A percentile compares a stretch with the other conserved stretches of the same genome.
These are phyloP conservation scores for Yoshiicerus persimilis DNA, from an alignment of 1,140 invertebrate genomes.

Conservation along the genomic window DNA sequence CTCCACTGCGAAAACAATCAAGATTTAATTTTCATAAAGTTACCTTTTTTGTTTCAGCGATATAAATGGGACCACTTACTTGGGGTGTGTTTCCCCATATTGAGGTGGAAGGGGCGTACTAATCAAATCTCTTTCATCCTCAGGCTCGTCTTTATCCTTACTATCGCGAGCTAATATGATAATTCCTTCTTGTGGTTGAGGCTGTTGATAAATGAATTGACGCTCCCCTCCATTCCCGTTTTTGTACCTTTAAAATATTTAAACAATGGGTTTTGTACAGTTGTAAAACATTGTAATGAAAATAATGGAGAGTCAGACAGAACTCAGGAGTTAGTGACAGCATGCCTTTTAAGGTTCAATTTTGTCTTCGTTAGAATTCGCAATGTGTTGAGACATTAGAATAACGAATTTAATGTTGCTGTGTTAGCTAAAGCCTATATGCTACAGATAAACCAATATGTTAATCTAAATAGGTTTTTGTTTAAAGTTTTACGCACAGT, in stretches of 20 bases:
- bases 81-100: slow-evolving; percentile 48
- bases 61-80: slow-evolving; percentile 29
- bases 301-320: no score
- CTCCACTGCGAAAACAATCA: slow-evolving; percentile 35
- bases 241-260: slow-evolving; percentile 17
- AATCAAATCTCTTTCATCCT: slow-evolving; percentile 13
- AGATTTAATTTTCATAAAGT: neutral
- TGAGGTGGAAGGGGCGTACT: slow-evolving; percentile 44
- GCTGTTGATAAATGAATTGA: neutral
- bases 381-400: no score
- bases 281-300: no score
- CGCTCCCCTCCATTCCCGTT: neutral
- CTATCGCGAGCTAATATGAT: slow-evolving; percentile 7
- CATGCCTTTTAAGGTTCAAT: no score
- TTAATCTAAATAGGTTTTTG: no score
- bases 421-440: no score
- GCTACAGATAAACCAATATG: no score
- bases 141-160: slow-evolving; percentile 11
- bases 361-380: no score
- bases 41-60: neutral
- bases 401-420: no score
- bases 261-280: no score
- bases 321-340: no score
- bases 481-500: no score
- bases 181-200: neutral